Evolutionary conservation across 1,140 invertebrate genomes (phyloP).

Genomic region (Drosophila funebris): DNA sequence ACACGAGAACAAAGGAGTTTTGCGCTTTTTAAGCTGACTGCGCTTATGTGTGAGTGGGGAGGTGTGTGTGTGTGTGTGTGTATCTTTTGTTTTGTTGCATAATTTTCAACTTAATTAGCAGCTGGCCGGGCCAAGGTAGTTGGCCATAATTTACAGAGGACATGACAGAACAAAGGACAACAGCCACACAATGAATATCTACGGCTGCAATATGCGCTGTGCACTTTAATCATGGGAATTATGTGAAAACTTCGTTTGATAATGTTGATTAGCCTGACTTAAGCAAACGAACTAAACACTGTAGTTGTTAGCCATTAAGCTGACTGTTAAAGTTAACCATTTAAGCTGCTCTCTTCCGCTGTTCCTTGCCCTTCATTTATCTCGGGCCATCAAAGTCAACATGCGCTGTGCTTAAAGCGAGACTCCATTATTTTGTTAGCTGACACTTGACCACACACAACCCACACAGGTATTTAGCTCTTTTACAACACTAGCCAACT

Average conservation of each 20-base stretch:
- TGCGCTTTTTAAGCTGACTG: slow-evolving; percentile 30
- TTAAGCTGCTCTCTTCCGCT: no score
- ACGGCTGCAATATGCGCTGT: slow-evolving; percentile 17
- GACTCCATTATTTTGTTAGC: slow-evolving; percentile 22
- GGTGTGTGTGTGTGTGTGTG: background rate
- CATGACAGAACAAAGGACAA: background rate
- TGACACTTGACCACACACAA: slow-evolving; percentile 25
- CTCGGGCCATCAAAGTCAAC: background rate
- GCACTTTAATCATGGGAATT: slow-evolving; percentile 22
- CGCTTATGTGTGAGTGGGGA: background rate
- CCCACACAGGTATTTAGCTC: slow-evolving; percentile 16
- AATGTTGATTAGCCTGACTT: background rate
- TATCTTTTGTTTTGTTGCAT: slow-evolving; percentile 24
- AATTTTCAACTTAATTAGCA: slow-evolving; percentile 52
- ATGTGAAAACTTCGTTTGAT: background rate
- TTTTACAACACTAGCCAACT: slow-evolving; percentile 33
- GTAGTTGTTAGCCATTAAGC: background rate
- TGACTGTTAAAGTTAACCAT: background rate
- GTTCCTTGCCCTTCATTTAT: background rate
- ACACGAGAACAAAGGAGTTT: slow-evolving; percentile 20
- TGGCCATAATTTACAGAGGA: slow-evolving; percentile 22
- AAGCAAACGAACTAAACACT: background rate
- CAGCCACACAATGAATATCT: background rate
- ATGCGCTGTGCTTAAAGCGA: slow-evolving; percentile 1
- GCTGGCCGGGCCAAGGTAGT: slow-evolving; percentile 7